Evolutionary conservation across 2,888 invertebrate genomes (phyloP), one percentile per base, ranked within the genome.

Genomic region (Sphecodes monilicornis): DNA sequence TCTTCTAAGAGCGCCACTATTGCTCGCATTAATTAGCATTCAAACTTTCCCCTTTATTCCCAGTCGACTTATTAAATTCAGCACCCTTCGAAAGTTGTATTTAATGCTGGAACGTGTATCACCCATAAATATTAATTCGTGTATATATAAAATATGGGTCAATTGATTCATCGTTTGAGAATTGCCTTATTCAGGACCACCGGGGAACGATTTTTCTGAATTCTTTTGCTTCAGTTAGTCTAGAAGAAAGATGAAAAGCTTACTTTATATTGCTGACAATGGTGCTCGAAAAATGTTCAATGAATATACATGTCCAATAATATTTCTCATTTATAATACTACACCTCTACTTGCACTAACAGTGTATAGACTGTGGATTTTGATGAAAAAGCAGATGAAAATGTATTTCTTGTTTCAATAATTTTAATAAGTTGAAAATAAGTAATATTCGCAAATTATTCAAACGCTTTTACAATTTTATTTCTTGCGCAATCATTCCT

Each of bases 1-100:
- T 73, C 29, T 76, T 79, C 41, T 72, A 73, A 72, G 32, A 78
- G 72, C 60, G 43, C 26, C 26, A 32, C 32, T 72, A 76, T 76
- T 81, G 68, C 71, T 39, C 50, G 50, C 32, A 81, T 76, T 73
- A 81, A 82, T 83, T 76, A 68, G 83, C 71, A 81, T 76, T 83
- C 81, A 66, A 64, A 79, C 54, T 36, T 57, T 32, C 39, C n/a
- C n/a, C 32, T 66, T 73, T 68, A 41, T 50, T 22, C 22, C 18
- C n/a, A 32, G n/a, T 41, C 22, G 39, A 46, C 29, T 84, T 74
- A 66, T 82, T 84, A 82, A 84, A 84, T 74, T 39, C 64, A 66
- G 54, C 74, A 74, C 50, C 66, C 73, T 41, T 41, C 46, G 69
- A 43, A 73, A 60, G 70, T 70, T 70, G 41, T 70, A 74, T 82